phyloP scores from a whole-genome alignment of 2,113 vertebrate genomes.

The Petrocephalus microphthalmus region DNA sequence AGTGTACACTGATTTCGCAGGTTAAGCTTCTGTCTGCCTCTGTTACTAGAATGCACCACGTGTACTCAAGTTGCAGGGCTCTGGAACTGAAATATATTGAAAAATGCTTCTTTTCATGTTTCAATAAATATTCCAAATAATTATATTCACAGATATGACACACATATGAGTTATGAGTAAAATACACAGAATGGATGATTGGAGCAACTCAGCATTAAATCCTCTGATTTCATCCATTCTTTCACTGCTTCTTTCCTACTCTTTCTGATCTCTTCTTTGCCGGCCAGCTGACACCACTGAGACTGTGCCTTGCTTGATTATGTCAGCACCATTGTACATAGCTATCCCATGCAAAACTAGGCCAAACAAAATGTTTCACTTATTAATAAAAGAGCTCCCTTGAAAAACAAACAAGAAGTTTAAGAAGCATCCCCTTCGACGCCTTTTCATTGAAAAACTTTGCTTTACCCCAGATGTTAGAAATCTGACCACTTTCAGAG shows the following conservation, averaged over 20 bases:
- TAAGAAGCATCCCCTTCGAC: background rate
- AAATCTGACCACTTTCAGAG: background rate
- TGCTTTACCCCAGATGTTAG: background rate
- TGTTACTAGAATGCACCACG: background rate
- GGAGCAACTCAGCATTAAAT: background rate
- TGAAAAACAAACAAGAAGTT: background rate
- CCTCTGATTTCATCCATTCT: constrained; percentile 6
- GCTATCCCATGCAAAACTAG: background rate
- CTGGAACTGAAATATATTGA: constrained; percentile 10
- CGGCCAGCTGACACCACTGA: background rate
- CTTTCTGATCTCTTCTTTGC: constrained; percentile 33
- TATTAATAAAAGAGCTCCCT: background rate
- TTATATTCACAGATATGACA: background rate
- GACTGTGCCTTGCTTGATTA: background rate
- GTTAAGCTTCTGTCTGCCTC: background rate
- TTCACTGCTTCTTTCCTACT: background rate
- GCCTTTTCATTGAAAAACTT: background rate
- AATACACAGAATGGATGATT: background rate
- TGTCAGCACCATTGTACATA: background rate
- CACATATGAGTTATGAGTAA: background rate
- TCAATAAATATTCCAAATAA: background rate
- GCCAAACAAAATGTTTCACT: background rate
- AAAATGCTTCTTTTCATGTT: background rate
- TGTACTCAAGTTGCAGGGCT: background rate
- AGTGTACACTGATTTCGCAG: background rate